phyloP scores from a whole-genome alignment of 2,888 invertebrate species.

The Rotaria macrura region DNA sequence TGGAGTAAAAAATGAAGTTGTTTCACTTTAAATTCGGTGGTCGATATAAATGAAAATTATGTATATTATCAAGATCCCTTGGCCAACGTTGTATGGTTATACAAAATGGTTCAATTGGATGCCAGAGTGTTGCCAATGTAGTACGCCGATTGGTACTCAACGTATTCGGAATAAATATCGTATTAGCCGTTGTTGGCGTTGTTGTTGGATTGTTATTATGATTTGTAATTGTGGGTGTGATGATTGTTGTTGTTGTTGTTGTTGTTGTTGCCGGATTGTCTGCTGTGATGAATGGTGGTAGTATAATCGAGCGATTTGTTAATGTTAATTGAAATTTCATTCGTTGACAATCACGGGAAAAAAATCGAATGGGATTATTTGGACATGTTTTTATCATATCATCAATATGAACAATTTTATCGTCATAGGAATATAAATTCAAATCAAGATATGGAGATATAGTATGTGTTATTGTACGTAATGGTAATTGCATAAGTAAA shows the following conservation, averaged over 20 bases:
- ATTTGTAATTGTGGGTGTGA: background rate
- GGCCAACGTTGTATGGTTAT: conserved; percentile 67
- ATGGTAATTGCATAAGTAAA: conserved; percentile 79
- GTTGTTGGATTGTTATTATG: background rate
- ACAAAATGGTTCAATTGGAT: conserved; percentile 87
- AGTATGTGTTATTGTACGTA: conserved; percentile 69
- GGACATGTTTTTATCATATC: conserved; percentile 85
- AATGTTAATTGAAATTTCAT: conserved; percentile 23
- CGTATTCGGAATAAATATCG: background rate
- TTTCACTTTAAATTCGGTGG: background rate
- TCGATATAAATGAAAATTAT: conserved; percentile 16
- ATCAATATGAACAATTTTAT: conserved; percentile 86
- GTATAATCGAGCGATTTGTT: background rate
- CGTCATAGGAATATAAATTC: conserved; percentile 81
- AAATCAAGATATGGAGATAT: conserved; percentile 69
- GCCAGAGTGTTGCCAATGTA: conserved; percentile 45
- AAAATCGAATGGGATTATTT: conserved; percentile 75
- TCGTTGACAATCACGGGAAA: conserved; percentile 15
- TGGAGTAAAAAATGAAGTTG: background rate
- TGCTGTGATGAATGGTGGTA: background rate
- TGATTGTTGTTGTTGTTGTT: background rate
- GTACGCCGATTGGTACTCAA: background rate
- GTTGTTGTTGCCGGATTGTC: background rate
- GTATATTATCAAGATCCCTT: conserved; percentile 17
- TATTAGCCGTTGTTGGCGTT: background rate